Conservation (phyloP, 2,113 vertebrate species). For the Festucalex cinctus region DNA sequence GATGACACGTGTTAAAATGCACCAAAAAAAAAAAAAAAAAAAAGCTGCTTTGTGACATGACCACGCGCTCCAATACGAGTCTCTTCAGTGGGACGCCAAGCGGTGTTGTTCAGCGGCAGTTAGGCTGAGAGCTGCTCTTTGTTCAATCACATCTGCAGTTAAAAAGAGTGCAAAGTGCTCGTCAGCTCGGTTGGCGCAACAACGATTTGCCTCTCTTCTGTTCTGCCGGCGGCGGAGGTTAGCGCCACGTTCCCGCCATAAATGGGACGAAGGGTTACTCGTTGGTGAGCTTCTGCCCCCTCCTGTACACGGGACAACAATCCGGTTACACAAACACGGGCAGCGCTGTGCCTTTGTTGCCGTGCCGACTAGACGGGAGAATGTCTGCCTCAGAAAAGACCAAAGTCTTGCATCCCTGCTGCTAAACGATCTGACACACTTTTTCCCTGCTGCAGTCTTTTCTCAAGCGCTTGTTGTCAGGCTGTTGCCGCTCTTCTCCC, state of each 20-base stretch:
- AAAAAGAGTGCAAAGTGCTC: slow-evolving; percentile 50
- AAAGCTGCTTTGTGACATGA: slow-evolving; percentile 23
- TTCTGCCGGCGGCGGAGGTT: slow-evolving; percentile 36
- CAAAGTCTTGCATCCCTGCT: slow-evolving; percentile 60
- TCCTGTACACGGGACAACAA: slow-evolving; percentile 54
- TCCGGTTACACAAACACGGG: slow-evolving; percentile 62
- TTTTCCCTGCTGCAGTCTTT: slow-evolving; percentile 61
- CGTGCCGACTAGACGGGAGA: slow-evolving; percentile 66
- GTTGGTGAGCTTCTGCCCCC: slow-evolving; percentile 45
- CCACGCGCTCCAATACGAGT: slow-evolving; percentile 16
- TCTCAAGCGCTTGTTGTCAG: slow-evolving; percentile 58
- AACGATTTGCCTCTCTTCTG: slow-evolving; percentile 44
- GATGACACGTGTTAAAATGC: slow-evolving; percentile 29
- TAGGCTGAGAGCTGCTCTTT: slow-evolving; percentile 52
- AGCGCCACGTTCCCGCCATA: slow-evolving; percentile 31
- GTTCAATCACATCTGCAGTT: slow-evolving; percentile 46
- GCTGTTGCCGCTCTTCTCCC: slow-evolving; percentile 45
- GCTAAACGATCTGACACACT: slow-evolving; percentile 72
- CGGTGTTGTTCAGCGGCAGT: slow-evolving; percentile 50
- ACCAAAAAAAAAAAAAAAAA: too few relatives aligned
- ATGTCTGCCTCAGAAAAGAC: slow-evolving; percentile 64
- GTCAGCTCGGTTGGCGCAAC: slow-evolving; percentile 41
- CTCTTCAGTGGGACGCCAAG: slow-evolving; percentile 40
- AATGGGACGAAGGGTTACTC: slow-evolving; percentile 31
- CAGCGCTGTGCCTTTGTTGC: slow-evolving; percentile 62